Evolutionary conservation across 2,888 invertebrate genomes (phyloP).

Genomic region (Agrochola circellaris): DNA sequence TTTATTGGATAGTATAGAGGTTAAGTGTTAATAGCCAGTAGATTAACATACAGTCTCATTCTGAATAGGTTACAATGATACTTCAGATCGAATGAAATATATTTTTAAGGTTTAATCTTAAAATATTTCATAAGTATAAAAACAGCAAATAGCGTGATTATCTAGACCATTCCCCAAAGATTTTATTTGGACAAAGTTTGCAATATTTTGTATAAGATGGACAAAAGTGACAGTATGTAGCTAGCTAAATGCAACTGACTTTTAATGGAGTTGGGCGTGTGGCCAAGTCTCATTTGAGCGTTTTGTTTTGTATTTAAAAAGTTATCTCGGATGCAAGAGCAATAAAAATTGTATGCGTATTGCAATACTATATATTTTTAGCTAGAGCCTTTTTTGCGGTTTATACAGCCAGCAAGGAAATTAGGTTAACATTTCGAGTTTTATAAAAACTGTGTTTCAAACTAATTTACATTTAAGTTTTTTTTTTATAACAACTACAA

Average conservation of each 20-base stretch:
- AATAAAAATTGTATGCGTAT: background rate
- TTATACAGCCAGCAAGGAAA: background rate
- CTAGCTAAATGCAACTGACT: slow-evolving; percentile 1
- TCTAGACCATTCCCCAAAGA: background rate
- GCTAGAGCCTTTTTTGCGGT: background rate
- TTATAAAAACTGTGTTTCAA: background rate
- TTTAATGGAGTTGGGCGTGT: background rate
- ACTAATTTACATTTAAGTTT: background rate
- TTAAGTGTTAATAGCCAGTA: background rate
- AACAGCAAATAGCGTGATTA: background rate
- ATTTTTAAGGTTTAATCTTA: background rate
- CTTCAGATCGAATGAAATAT: background rate
- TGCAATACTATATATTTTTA: background rate
- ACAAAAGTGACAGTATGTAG: background rate
- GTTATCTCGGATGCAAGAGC: no score
- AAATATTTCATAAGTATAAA: background rate
- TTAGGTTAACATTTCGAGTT: no score
- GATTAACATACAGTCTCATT: background rate
- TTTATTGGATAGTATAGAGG: background rate
- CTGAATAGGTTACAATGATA: no score
- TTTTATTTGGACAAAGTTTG: background rate
- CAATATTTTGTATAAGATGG: background rate
- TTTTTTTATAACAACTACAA: background rate
- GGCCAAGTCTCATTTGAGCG: background rate
- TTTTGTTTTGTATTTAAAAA: background rate